Evolutionary conservation across 2,888 invertebrate species (phyloP), one percentile per base, ranked within the genome.

Genomic region (Pseudococcus jackbeardsleyi): DNA sequence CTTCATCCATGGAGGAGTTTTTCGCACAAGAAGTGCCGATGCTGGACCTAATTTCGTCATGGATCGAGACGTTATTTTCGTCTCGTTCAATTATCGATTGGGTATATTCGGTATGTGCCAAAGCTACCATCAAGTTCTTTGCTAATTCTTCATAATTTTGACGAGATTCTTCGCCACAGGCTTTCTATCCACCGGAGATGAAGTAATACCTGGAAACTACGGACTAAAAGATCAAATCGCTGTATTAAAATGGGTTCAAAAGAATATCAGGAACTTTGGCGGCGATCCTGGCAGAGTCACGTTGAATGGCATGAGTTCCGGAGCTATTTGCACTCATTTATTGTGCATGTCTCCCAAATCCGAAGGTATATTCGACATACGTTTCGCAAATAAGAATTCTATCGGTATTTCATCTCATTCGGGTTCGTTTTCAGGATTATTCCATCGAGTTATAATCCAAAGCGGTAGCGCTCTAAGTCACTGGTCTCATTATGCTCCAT

Each of bases 401-500:
- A 3, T 33, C 1, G 26, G 26, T 33, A 33, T 33, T 33, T 3
- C 26, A 3, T 33, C 26, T 33, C 26, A 33, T 4, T 59, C 19
- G 19, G 5, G 5, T 19, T 11, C 19, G 7, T 59, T 59, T 59
- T 59, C 19, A 95, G 95, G 94, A 89, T 91, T 95, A 17, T 95
- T 96, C 90, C 94, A 95, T 90, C 94, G 94, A 89, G 95, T 93
- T 1, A 96, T 96, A 89, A 94, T 95, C 0, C 94, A 96, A 91
- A 96, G 96, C 85, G 96, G 96, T 0, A 95, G 94, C 0, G 93
- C 95, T 0, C 42, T 79, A 0, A 79, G 79, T 15, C 79, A 79
- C 9, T 94, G 94, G 94, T 89, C 90, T 11, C 79, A 79, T 42
- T 79, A 79, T n/a, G 39, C 79, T 42, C 26, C 79, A 1, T 42